Conservation (phyloP, 2,113 vertebrate species). For the Isichthys henryi region DNA sequence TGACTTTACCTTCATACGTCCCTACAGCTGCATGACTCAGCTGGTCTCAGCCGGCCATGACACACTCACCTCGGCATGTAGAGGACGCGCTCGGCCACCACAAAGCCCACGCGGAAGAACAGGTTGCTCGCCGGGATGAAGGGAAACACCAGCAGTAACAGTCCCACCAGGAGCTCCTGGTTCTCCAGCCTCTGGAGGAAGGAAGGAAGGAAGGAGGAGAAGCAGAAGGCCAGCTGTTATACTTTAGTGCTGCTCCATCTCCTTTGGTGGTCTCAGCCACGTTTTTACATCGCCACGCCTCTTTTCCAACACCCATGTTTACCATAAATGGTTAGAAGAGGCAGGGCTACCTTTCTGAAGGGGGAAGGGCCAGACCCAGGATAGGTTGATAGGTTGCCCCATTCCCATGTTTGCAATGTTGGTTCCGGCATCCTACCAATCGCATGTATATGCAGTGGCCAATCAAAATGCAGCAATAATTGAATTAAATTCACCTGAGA, state of each 20-base stretch:
- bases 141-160: conserved; percentile 88
- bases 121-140: conserved; percentile 96
- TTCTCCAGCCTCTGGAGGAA: conserved; percentile 71
- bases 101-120: conserved; percentile 97
- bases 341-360: neutral
- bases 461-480: neutral
- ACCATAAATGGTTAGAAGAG: neutral
- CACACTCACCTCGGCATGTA: conserved; percentile 91
- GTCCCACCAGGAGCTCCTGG: conserved; percentile 78
- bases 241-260: neutral
- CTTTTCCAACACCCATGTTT: neutral
- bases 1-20: neutral
- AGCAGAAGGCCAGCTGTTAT: conserved; percentile 9
- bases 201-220: neutral
- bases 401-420: neutral
- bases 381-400: neutral
- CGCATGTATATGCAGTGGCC: neutral
- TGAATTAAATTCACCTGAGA: neutral
- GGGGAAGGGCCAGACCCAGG: neutral
- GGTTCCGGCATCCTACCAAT: neutral
- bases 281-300: neutral
- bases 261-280: neutral
- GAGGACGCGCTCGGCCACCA: conserved; percentile 92
- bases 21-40: too few species aligned
- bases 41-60: neutral